Evolutionary conservation across 2,797 vertebrate species (phyloP), one percentile per base, ranked within the genome.

Genomic region (Microctenopoma stevenorrisi): DNA sequence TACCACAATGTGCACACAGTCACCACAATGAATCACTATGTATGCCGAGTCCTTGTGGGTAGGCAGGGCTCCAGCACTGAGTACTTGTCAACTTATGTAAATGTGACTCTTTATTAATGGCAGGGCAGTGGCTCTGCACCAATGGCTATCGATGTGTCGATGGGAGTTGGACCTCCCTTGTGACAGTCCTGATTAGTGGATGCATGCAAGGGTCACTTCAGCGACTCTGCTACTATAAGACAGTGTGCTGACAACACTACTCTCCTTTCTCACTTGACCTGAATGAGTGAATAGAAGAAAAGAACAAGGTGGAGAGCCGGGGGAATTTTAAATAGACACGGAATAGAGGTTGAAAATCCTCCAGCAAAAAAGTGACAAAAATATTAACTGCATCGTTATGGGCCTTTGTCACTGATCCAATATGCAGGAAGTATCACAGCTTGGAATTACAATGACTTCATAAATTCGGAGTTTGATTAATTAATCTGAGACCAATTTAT

Each of bases 21-120:
- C 35, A 37, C 7, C 8, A 42, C 11, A 58, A 56, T 54, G 46
- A 55, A 37, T 62, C 47, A 0, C 33, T 50, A 47, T 66, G 49
- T 62, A 44, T 59, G 65, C 56, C 33, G 59, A 59, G 74, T 78
- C 79, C 65, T 84, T 76, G 76, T 48, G 52, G 49, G 49, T 70
- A 78, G 86, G 80, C 28, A 61, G 78, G 57, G 68, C 68, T 13
- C 8, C 14, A 37, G 64, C 65, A 61, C 70, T 59, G 35, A 78
- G 76, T 81, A 68, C 55, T 74, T 62, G 86, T 88, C 89, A 88
- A 46, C 64, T 42, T 86, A 91, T 90, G 89, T 58, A 86, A 92
- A 91, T 91, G 85, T 30, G 22, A 52, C 52, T 79, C 76, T 74
- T 80, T 83, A 82, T 89, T 89, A 88, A 89, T 88, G 82, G 68